Evolutionary conservation across 2,888 invertebrate genomes (phyloP), one percentile per base, ranked within the genome.

Genomic region (Dolichopus griseipennis): DNA sequence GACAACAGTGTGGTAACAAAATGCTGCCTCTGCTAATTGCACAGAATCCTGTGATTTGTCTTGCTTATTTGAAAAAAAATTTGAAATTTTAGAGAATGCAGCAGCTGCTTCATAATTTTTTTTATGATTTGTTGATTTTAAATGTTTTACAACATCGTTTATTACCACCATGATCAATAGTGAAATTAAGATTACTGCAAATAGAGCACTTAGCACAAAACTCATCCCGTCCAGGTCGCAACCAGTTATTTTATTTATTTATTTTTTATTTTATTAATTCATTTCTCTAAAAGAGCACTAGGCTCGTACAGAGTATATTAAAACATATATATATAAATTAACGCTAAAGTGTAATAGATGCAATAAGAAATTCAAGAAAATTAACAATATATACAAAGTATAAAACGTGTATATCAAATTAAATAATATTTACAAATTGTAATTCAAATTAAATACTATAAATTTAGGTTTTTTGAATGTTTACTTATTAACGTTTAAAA

Each of bases 71-170:
- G 63, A 63, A 63, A 63, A 33, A 33, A 33, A 33, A 61, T 33
- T 33, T 63, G 1, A 9, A 63, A 63, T 63, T 63, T 63, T 63
- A 22, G 63, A 21, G 21, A 22, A 63, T 63, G 3, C 22, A 22
- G 63, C 63, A 33, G 15, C 33, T 63, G 63, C 63, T 63, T 63
- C 63, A 18, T 33, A 33, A 63, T 63, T 63, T 63, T 63, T 63
- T 18, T 33, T 33, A 63, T 63, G 63, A 63, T 63, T 63, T 63
- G 27, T 18, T 27, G 63, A 63, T 63, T 63, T 63, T 15, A 63
- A 33, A 33, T 63, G 63, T 63, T 33, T 27, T 2, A 18, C 7
- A 63, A 63, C 63, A 63, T 63, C 63, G 33, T 63, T 33, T 63
- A 33, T n/a, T 33, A 63, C 63, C 63, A 63, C 63, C 63, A 63